These are phyloP conservation scores for Limnephilus lunatus DNA, from an alignment of 2,888 invertebrate genomes.

Conservation along the genomic window DNA sequence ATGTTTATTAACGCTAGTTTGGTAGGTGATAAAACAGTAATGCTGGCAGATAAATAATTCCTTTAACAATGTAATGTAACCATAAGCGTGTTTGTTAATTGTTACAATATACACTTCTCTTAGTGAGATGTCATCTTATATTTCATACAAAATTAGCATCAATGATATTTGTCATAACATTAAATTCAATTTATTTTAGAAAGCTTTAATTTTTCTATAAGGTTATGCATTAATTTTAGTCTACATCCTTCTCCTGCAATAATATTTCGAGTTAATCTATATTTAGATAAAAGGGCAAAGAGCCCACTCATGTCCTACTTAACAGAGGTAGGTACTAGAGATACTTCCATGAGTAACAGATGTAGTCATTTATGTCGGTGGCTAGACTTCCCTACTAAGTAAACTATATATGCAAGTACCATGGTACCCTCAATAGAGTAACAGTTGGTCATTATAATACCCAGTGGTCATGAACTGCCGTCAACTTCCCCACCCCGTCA, in stretches of 20 bases:
- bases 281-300: slow-evolving; percentile 63
- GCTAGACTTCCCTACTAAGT: slow-evolving; percentile 12
- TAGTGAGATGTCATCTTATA: slow-evolving; percentile 62
- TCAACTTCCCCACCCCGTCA: no score
- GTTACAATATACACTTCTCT: slow-evolving; percentile 61
- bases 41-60: slow-evolving; percentile 53
- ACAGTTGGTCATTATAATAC: neutral
- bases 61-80: slow-evolving; percentile 49
- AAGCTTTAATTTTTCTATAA: slow-evolving; percentile 67
- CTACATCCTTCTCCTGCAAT: slow-evolving; percentile 66
- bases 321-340: slow-evolving; percentile 62
- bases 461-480: neutral
- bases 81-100: slow-evolving; percentile 57
- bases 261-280: slow-evolving; percentile 67
- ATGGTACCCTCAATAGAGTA: neutral
- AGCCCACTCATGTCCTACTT: slow-evolving; percentile 56
- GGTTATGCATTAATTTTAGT: slow-evolving; percentile 67
- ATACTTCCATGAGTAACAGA: neutral
- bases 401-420: neutral
- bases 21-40: slow-evolving; percentile 55
- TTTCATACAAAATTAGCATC: slow-evolving; percentile 67
- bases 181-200: slow-evolving; percentile 66
- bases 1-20: slow-evolving; percentile 57
- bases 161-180: slow-evolving; percentile 67
- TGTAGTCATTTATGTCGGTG: neutral